Evolutionary conservation across 1,140 invertebrate genomes (phyloP), one percentile per base, ranked within the genome.

Genomic region (Leptinotarsa texana): DNA sequence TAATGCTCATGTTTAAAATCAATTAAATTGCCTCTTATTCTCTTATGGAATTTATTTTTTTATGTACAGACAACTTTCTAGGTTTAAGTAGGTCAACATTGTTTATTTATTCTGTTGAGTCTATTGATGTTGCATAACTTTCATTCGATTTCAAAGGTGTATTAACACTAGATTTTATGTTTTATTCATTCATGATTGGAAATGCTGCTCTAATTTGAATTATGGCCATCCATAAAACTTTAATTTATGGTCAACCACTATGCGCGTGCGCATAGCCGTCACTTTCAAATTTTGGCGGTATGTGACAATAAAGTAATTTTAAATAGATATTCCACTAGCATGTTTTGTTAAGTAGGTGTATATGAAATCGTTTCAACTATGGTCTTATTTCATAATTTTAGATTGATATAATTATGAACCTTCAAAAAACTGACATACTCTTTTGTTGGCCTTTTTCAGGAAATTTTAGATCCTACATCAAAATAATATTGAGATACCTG

Each of bases 31-130:
- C 17, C 15, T 8, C 4, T 57, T 57, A 17, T 57, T n/a, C 51
- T 57, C 4, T 42, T 57, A 18, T 57, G 13, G 15, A 17, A 57
- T 57, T 57, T 15, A 18, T 17, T 57, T 57, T 57, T 42, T 57
- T 5, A 18, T n/a, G 51, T 57, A 18, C 51, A 18, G 17, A 3
- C 73, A 65, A 77, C 78, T 79, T 79, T 79, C 78, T 77, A 75
- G 76, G 49, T 68, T 70, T 72, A 79, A 79, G 75, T 79, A 77
- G 78, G 78, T 79, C 78, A 77, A 74, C 71, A 70, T 71, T 78
- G 73, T 74, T 79, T 79, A 77, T 79, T 72, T 71, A 79, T 75
- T 75, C 70, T 62, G 75, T 77, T 72, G 72, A 63, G 72, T 79
- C 74, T 79, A 72, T 75, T 67, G 21, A 48, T 68, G 61, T 79